A percentile compares a stretch with the other conserved stretches of the same genome.
Conservation (phyloP, 2,888 invertebrate species). For the Drosophila subquinaria region DNA sequence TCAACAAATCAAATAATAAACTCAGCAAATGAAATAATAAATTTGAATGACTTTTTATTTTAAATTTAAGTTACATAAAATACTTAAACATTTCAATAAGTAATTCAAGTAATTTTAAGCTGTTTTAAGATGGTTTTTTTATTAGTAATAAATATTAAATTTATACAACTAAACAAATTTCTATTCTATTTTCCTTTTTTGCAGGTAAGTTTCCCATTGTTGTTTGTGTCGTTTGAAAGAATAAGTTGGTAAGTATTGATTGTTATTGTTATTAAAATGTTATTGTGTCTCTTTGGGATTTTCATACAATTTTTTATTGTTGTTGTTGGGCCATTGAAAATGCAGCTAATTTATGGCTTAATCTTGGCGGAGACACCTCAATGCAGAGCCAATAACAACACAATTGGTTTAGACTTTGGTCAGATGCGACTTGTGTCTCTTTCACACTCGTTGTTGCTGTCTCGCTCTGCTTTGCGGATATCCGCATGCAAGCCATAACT, state of each 20-base stretch:
- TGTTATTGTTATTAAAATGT: not conserved
- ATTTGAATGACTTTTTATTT: constrained; percentile 16
- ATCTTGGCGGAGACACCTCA: constrained; percentile 64
- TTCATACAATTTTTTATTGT: constrained; percentile 11
- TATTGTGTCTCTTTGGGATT: not conserved
- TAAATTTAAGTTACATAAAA: not conserved
- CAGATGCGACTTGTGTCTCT: constrained; percentile 37
- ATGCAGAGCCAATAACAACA: constrained; percentile 71
- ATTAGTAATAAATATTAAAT: constrained; percentile 18
- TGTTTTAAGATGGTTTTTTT: no score
- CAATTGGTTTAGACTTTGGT: constrained; percentile 10
- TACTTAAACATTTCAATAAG: no score
- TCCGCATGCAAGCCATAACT: constrained; percentile 82
- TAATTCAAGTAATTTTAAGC: no score
- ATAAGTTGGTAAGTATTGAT: constrained; percentile 62
- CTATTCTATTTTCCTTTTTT: constrained; percentile 15
- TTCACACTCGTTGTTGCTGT: constrained; percentile 17
- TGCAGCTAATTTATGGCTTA: constrained; percentile 73
- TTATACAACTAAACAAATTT: constrained; percentile 33
- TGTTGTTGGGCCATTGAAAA: constrained; percentile 57
- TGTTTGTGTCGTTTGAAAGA: not conserved
- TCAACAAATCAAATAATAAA: constrained; percentile 49
- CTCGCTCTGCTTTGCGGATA: constrained; percentile 66
- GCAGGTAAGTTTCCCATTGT: constrained; percentile 64
- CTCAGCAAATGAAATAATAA: constrained; percentile 41